These are phyloP conservation scores for Eurystomus glaucurus DNA, from an alignment of 2,797 vertebrate species.

Conservation along the genomic window DNA sequence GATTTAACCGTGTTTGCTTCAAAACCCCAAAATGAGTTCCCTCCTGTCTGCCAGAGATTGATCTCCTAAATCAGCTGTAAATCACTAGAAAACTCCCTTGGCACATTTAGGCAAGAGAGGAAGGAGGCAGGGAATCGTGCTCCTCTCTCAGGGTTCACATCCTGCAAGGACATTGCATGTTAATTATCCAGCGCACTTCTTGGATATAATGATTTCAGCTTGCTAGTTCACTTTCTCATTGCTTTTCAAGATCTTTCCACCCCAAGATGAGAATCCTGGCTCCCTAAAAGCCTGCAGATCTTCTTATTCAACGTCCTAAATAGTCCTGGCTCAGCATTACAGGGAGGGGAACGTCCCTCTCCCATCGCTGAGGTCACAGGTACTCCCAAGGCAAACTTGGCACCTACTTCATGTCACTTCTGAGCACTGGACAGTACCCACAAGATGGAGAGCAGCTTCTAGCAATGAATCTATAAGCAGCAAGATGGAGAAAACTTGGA, in stretches of 20 bases:
- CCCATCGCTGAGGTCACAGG: rapidly evolving
- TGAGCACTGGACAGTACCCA: rapidly evolving
- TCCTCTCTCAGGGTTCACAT: not conserved
- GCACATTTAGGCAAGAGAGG: not conserved
- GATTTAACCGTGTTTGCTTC: slow-evolving; percentile 61
- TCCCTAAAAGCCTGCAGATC: not conserved
- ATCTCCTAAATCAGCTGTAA: slow-evolving; percentile 50
- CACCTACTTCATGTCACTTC: not conserved
- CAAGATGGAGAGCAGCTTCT: not conserved
- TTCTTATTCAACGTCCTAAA: not conserved
- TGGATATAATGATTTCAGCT: rapidly evolving
- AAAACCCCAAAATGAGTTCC: slow-evolving; percentile 50
- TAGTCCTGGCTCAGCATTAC: rapidly evolving
- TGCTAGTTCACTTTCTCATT: not conserved
- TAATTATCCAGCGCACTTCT: not conserved
- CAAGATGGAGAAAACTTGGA: rapidly evolving
- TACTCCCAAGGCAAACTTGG: not conserved
- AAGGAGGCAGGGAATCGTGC: rapidly evolving
- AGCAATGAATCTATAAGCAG: not conserved
- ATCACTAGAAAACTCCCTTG: slow-evolving; percentile 7
- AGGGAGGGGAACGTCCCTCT: rapidly evolving
- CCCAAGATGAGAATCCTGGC: not conserved
- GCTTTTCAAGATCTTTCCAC: not conserved
- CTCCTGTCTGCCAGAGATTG: slow-evolving; percentile 40
- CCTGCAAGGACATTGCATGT: not conserved